These are phyloP conservation scores for Sylvia atricapilla DNA, from an alignment of 2,113 vertebrate species.

Conservation along the genomic window DNA sequence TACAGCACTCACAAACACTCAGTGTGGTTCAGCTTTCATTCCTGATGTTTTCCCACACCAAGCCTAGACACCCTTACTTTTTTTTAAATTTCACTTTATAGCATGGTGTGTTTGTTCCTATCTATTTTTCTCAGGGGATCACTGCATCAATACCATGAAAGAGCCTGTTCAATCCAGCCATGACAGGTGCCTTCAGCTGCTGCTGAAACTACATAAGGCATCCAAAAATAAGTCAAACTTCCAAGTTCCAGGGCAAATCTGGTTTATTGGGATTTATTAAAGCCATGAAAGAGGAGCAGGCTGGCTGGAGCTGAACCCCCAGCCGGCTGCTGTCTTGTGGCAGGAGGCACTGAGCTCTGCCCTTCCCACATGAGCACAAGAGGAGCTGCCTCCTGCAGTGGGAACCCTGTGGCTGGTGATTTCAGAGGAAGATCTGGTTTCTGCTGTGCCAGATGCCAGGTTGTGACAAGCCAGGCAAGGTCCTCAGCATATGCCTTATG, in stretches of 20 bases:
- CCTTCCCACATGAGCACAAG: accelerated
- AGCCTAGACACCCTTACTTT: not conserved
- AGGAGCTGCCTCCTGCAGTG: not conserved
- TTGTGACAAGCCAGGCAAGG: not conserved
- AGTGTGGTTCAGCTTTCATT: not conserved
- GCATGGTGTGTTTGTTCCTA: not conserved
- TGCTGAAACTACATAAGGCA: not conserved
- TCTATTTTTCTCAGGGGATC: not conserved
- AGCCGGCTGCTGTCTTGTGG: not conserved
- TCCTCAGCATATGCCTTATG: not conserved
- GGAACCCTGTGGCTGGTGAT: not conserved
- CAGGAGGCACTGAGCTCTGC: not conserved
- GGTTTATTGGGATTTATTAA: not conserved
- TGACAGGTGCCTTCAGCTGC: slow-evolving; percentile 15
- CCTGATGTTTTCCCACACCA: not conserved
- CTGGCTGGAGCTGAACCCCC: not conserved
- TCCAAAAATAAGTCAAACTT: not conserved
- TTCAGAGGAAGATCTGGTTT: not conserved
- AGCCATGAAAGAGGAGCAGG: not conserved
- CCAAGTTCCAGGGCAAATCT: not conserved
- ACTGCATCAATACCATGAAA: not conserved
- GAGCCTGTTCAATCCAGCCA: not conserved
- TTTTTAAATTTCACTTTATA: not conserved
- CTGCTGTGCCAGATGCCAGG: not conserved
- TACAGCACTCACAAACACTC: not conserved